Evolutionary conservation across 2,113 vertebrate genomes (phyloP).

Genomic region (Macaca nemestrina): DNA sequence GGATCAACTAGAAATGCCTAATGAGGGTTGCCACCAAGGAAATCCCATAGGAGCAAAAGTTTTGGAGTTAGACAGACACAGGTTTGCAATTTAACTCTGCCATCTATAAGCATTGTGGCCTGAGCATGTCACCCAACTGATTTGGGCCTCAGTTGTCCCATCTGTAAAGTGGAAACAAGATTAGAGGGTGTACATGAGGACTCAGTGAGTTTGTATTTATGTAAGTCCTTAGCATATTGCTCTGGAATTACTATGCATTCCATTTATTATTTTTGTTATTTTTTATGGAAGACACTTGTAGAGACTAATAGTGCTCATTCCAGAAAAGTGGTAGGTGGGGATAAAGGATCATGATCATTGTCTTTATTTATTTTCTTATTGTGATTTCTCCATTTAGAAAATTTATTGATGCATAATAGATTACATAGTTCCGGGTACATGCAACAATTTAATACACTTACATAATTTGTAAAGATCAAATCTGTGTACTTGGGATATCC

Average conservation of each 20-base stretch:
- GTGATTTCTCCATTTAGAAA: background rate
- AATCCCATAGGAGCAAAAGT: accelerated
- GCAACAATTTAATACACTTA: background rate
- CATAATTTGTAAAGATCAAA: background rate
- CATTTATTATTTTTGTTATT: background rate
- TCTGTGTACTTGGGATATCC: background rate
- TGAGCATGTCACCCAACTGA: background rate
- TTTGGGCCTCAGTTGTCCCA: background rate
- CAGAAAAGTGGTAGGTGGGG: background rate
- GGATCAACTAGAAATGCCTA: background rate
- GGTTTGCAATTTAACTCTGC: background rate
- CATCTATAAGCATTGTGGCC: background rate
- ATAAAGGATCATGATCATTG: background rate
- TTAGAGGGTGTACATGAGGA: background rate
- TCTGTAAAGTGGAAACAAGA: background rate
- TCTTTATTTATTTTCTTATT: background rate
- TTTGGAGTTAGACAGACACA: background rate
- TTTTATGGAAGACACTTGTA: background rate
- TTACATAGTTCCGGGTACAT: background rate
- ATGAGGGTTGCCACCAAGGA: accelerated
- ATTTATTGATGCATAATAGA: background rate
- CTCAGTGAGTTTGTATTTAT: background rate
- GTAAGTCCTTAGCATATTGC: background rate
- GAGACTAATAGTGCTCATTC: background rate
- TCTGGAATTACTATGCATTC: background rate